Percentiles rank a stretch among this genome's conserved stretches.
phyloP scores from a whole-genome alignment of 2,113 vertebrate genomes.

The Salvelinus namaycush region DNA sequence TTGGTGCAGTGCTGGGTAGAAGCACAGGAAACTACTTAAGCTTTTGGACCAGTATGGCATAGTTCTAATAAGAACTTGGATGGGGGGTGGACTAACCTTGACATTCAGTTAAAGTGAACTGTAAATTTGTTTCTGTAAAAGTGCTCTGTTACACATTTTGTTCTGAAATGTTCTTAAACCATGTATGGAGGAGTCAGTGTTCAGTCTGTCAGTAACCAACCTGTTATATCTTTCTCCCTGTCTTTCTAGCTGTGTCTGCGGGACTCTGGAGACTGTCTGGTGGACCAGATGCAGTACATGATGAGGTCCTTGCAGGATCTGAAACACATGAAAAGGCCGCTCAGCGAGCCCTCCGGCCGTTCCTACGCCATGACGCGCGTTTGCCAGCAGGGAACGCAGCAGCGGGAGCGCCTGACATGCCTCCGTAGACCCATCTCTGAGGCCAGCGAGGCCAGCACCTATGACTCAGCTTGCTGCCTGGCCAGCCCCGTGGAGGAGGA shows the following conservation, averaged over 20 bases:
- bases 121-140: neutral
- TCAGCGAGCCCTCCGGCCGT: constrained; percentile 57
- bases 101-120: neutral
- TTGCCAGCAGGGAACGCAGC: constrained; percentile 60
- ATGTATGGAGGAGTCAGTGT: too few relatives aligned
- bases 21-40: constrained; percentile 28
- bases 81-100: too few relatives aligned
- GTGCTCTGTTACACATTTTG: neutral
- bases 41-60: neutral
- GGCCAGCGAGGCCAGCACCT: constrained; percentile 79
- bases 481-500: constrained; percentile 80
- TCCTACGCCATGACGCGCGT: constrained; percentile 57
- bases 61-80: neutral
- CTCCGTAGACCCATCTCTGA: constrained; percentile 65
- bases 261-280: constrained; percentile 72
- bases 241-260: constrained; percentile 79
- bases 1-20: too few relatives aligned
- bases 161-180: too few relatives aligned
- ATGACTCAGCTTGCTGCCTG: constrained; percentile 87
- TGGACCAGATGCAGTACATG: constrained; percentile 80
- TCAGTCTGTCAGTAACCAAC: constrained; percentile 15
- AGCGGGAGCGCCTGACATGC: constrained; percentile 63
- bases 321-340: constrained; percentile 67
- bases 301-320: constrained; percentile 76
- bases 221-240: constrained; percentile 28